Conservation (phyloP, 2,888 invertebrate genomes). For the Copidosoma aretas region DNA sequence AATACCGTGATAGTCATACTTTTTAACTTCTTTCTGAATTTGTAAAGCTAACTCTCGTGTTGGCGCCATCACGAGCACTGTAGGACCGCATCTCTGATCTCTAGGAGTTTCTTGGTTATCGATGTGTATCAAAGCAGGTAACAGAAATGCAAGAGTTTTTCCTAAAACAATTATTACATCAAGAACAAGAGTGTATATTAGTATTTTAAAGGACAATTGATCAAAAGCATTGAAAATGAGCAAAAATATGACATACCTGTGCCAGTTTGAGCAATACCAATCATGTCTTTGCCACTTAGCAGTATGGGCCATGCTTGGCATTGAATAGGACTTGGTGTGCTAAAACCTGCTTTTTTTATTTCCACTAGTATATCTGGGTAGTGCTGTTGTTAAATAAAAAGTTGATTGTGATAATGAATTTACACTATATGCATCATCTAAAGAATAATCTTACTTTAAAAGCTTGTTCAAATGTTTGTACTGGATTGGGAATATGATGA, state of each 20-base stretch:
- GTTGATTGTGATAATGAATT: not conserved
- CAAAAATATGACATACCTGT: conserved; percentile 64
- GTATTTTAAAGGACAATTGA: not conserved
- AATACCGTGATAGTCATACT: conserved; percentile 87
- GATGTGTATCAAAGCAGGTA: conserved; percentile 93
- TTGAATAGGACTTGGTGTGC: conserved; percentile 88
- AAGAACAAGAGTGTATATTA: not conserved
- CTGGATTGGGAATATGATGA: conserved; percentile 75
- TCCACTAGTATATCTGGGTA: conserved; percentile 86
- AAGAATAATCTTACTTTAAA: conserved; percentile 47
- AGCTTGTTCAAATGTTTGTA: conserved; percentile 78
- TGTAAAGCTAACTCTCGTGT: conserved; percentile 93
- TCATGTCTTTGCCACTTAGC: conserved; percentile 87
- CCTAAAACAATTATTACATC: conserved; percentile 64
- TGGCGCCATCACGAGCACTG: conserved; percentile 87
- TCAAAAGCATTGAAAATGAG: not conserved
- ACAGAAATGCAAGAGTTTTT: conserved; percentile 91
- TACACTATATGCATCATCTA: not conserved
- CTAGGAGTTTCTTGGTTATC: conserved; percentile 82
- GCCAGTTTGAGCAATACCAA: conserved; percentile 96
- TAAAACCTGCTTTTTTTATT: conserved; percentile 81
- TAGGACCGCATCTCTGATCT: conserved; percentile 78
- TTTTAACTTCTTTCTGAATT: conserved; percentile 88
- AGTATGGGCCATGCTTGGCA: conserved; percentile 94
- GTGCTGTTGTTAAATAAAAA: conserved; percentile 56